Base-by-base conservation (phyloP, 1,140 invertebrate species). In the Ceratosolen fusciceps region DNA sequence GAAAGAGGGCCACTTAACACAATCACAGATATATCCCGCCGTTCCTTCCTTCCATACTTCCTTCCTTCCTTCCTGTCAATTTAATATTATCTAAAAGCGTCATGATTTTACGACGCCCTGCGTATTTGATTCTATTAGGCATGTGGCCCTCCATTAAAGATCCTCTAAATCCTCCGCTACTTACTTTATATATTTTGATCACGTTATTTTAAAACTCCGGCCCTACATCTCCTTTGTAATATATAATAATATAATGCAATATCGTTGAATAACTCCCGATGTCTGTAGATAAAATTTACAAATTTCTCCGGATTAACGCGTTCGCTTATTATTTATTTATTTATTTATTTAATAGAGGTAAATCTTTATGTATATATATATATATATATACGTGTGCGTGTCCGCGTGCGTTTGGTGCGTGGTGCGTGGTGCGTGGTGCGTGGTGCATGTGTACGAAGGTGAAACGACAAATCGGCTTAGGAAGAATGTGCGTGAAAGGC, bases 71-170 rank as follows among this genome's bases (percentile, higher is more conserved):
- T n/a, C n/a, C n/a, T n/a, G n/a, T n/a, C n/a, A n/a, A n/a, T n/a
- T n/a, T n/a, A n/a, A n/a, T n/a, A n/a, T n/a, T n/a, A n/a, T n/a
- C n/a, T n/a, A n/a, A n/a, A n/a, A n/a, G 83, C 88, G 87, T 86
- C 84, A 86, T 86, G 87, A 87, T 84, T 85, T 84, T 84, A 83
- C 84, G 86, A 88, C 87, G 84, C 89, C 87, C n/a, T n/a, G n/a
- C 88, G 89, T 88, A 82, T 90, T 90, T 90, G 89, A 90, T 90
- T 90, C 87, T 81, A 81, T 90, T 89, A 54, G 89, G 88, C 88
- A 88, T 81, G 86, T 83, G 82, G 81, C 83, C 82, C 84, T 82
- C 82, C 82, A 83, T 83, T 81, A 83, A 83, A 85, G 84, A 81
- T 86, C 81, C 83, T 85, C 84, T 84, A 82, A 85, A 82, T 80